phyloP scores from a whole-genome alignment of 2,888 invertebrate species.

The Callinectes sapidus region DNA sequence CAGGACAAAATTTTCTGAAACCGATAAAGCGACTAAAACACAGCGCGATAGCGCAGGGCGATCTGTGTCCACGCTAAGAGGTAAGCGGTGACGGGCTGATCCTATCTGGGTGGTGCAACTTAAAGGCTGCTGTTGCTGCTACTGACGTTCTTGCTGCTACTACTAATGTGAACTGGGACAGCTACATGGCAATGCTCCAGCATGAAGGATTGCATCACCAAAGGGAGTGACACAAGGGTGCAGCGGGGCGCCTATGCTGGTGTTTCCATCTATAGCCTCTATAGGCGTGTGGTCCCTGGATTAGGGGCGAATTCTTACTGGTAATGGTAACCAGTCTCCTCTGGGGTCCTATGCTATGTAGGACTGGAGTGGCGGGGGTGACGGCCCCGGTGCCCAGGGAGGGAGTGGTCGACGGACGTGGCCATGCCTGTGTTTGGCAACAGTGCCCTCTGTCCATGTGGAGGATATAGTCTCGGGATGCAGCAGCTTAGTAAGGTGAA shows the following conservation, averaged over 20 bases:
- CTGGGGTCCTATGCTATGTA: neutral
- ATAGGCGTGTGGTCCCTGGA: conserved; percentile 46
- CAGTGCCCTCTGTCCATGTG: neutral
- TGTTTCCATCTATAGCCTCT: neutral
- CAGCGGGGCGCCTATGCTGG: conserved; percentile 22
- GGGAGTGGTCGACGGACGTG: neutral
- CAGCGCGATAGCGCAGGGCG: neutral
- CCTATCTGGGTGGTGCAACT: neutral
- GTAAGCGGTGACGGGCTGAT: neutral
- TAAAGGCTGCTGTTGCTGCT: neutral
- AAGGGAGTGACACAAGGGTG: conserved; percentile 31
- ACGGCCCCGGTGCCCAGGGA: neutral
- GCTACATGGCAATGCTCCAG: conserved; percentile 53
- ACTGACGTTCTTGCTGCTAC: neutral
- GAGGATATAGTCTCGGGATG: neutral
- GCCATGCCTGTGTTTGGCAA: neutral
- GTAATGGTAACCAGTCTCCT: neutral
- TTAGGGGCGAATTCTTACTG: neutral
- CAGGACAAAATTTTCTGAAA: conserved; percentile 62
- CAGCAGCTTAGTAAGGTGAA: conserved; percentile 19
- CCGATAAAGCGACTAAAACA: neutral
- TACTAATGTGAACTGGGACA: neutral
- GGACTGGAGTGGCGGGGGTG: neutral
- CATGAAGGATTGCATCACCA: conserved; percentile 43
- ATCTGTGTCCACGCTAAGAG: neutral